These are phyloP conservation scores for Sphyrna mokarran DNA, from an alignment of 2,113 vertebrate genomes.

Conservation along the genomic window DNA sequence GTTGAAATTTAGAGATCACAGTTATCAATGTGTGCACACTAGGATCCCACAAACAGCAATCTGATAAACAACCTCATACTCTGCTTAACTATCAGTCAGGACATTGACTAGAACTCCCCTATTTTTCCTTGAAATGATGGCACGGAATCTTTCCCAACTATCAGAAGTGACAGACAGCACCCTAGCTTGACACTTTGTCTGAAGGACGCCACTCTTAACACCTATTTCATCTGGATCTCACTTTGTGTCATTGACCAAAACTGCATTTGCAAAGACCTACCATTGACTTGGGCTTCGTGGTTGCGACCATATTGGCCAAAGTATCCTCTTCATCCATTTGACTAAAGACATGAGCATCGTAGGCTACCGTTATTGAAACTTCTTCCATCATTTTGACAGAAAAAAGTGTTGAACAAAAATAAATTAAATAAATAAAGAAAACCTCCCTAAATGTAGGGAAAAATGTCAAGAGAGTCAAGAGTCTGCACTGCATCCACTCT, in stretches of 20 bases:
- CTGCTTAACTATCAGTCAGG: not conserved
- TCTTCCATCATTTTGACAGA: constrained; percentile 90
- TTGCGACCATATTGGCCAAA: constrained; percentile 76
- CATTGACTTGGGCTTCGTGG: constrained; percentile 77
- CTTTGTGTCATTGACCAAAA: not conserved
- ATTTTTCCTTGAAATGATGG: not conserved
- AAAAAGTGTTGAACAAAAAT: not conserved
- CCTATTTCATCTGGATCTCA: not conserved
- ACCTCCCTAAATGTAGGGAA: not conserved
- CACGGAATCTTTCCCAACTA: not conserved
- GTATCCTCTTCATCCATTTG: constrained; percentile 81
- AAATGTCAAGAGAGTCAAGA: not conserved
- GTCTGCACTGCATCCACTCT: not conserved
- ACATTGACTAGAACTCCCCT: not conserved
- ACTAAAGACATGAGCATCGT: constrained; percentile 86
- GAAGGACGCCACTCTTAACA: not conserved
- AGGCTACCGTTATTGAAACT: constrained; percentile 87
- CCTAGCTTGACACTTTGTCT: not conserved
- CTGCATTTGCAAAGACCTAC: constrained; percentile 60
- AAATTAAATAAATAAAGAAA: constrained; percentile 34
- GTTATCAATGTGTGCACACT: not conserved
- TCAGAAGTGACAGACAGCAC: not conserved
- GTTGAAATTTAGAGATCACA: too few relatives aligned
- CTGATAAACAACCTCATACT: not conserved
- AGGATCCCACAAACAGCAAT: not conserved